These are phyloP conservation scores for Acanthurus leucopareius DNA, from an alignment of 2,797 vertebrate genomes.

Conservation along the genomic window DNA sequence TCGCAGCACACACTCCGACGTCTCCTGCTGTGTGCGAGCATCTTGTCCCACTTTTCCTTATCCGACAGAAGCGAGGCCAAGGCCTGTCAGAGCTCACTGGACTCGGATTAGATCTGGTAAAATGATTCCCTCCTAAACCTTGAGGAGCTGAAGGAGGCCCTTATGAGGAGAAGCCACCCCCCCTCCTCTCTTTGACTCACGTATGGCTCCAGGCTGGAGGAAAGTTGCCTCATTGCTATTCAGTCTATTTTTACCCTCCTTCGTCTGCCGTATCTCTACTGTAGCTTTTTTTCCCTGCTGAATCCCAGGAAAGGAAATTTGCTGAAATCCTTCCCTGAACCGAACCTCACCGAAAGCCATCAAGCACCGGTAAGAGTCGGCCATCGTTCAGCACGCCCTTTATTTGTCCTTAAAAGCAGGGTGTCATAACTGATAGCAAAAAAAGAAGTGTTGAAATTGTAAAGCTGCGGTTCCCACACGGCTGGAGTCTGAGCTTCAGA, in stretches of 20 bases:
- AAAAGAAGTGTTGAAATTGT: background rate
- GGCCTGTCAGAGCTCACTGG: constrained; percentile 49
- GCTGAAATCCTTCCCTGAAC: constrained; percentile 47
- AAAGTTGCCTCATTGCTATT: constrained; percentile 79
- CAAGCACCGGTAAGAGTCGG: constrained; percentile 4
- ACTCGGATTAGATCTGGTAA: constrained; percentile 46
- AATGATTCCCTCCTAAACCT: constrained; percentile 54
- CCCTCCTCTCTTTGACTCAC: constrained; percentile 62
- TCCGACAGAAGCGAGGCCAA: constrained; percentile 15
- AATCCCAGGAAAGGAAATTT: constrained; percentile 63
- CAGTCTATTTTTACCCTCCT: constrained; percentile 78
- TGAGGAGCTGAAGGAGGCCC: constrained; percentile 52
- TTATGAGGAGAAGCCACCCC: constrained; percentile 50
- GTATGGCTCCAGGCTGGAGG: constrained; percentile 59
- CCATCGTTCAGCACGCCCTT: constrained; percentile 32
- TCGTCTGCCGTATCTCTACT: constrained; percentile 51
- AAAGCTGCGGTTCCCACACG: background rate
- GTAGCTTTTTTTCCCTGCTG: constrained; percentile 48
- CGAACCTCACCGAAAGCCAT: constrained; percentile 9
- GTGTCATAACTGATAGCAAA: background rate
- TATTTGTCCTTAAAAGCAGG: constrained; percentile 38
- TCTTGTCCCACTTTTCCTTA: constrained; percentile 61
- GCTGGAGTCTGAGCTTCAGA: constrained; percentile 4
- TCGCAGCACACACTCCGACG: background rate
- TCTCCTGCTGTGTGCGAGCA: background rate